These are phyloP conservation scores for Labroides dimidiatus DNA, from an alignment of 2,797 vertebrate genomes.

Conservation along the genomic window DNA sequence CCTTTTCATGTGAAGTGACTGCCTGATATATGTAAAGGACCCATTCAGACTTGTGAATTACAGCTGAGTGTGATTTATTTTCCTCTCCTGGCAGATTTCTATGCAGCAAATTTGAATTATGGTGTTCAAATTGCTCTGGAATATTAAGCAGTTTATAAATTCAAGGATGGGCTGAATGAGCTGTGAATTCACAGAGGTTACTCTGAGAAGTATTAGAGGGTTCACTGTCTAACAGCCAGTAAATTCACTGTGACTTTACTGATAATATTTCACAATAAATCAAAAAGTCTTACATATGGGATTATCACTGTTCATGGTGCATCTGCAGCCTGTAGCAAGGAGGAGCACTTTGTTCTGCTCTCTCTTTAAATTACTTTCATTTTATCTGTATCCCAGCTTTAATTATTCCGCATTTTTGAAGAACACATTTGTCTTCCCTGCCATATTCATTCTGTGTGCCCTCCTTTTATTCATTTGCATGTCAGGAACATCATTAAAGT, in stretches of 20 bases:
- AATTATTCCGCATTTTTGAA: background rate
- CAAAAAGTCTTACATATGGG: constrained; percentile 6
- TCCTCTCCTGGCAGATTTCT: constrained; percentile 54
- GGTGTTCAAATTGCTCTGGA: constrained; percentile 45
- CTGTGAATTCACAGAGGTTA: constrained; percentile 18
- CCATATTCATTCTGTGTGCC: background rate
- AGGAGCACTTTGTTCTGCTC: constrained; percentile 13
- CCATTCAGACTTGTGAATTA: constrained; percentile 11
- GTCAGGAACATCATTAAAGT: constrained; percentile 37
- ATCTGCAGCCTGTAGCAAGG: constrained; percentile 40
- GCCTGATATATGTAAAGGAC: constrained; percentile 23
- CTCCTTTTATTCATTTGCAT: constrained; percentile 31
- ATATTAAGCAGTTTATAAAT: constrained; percentile 60
- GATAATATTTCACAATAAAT: constrained; percentile 56
- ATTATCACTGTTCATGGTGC: constrained; percentile 12
- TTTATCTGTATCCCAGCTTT: background rate
- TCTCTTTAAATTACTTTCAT: constrained; percentile 26
- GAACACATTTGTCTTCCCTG: constrained; percentile 4
- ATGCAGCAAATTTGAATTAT: constrained; percentile 65
- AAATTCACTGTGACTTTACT: constrained; percentile 40
- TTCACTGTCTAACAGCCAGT: constrained; percentile 40
- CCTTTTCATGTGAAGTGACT: constrained; percentile 26
- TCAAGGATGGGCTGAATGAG: constrained; percentile 36
- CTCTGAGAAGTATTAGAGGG: constrained; percentile 28
- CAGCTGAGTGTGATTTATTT: constrained; percentile 55